Evolutionary conservation across 2,113 vertebrate genomes (phyloP).

Genomic region (Dendrocopos noguchii): DNA sequence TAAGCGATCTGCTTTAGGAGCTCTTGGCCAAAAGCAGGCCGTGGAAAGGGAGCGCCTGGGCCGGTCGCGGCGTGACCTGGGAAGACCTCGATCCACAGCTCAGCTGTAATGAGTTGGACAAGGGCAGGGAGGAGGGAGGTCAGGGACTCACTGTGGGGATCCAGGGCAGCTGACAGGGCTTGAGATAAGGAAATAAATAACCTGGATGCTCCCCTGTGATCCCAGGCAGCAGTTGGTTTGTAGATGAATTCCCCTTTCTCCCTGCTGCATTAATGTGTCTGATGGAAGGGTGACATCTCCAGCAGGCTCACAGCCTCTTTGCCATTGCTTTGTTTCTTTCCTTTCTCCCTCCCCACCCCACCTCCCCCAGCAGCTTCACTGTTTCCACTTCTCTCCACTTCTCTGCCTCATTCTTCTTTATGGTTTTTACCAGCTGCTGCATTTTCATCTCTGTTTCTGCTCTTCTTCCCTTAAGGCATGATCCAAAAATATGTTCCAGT

Average conservation of each 20-base stretch:
- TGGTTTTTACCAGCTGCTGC: neutral
- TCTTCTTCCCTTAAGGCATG: neutral
- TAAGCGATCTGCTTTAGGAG: neutral
- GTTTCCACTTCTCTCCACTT: neutral
- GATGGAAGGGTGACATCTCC: neutral
- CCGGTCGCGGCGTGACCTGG: neutral
- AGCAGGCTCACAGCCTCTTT: neutral
- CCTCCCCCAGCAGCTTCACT: neutral
- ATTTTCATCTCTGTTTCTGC: neutral
- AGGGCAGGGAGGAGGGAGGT: neutral
- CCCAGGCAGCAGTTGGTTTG: neutral
- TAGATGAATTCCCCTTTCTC: neutral
- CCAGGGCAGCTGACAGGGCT: neutral
- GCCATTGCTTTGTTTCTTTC: neutral
- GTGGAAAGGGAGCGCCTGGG: neutral
- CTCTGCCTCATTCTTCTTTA: neutral
- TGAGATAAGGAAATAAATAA: neutral
- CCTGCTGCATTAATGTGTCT: neutral
- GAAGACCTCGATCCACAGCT: neutral
- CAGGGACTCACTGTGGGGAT: neutral
- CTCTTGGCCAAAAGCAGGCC: neutral
- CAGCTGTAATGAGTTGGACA: neutral
- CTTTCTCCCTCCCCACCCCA: neutral
- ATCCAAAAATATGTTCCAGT: conserved; percentile 16
- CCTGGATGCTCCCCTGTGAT: neutral